phyloP scores from a whole-genome alignment of 1,140 invertebrate species.

The Lasaia peninsularis region DNA sequence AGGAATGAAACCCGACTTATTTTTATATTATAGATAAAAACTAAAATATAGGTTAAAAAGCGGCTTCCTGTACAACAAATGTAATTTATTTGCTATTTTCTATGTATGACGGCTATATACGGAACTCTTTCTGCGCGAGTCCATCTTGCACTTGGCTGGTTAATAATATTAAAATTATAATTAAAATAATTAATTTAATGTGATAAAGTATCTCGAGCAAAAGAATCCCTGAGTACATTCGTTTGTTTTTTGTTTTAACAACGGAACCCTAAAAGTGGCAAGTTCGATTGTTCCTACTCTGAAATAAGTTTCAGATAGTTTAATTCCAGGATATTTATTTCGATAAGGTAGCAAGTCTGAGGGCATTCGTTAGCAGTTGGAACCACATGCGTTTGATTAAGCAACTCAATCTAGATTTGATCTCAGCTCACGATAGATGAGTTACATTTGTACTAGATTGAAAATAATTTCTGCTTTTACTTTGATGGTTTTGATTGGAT shows the following conservation, averaged over 20 bases:
- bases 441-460: slow-evolving; percentile 33
- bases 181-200: too few relatives aligned
- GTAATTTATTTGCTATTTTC: too few relatives aligned
- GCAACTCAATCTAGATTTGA: slow-evolving; percentile 22
- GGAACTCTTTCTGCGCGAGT: too few relatives aligned
- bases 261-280: slow-evolving; percentile 29
- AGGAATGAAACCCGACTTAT: too few relatives aligned
- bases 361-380: slow-evolving; percentile 17
- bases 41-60: too few relatives aligned
- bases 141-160: too few relatives aligned
- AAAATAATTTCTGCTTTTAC: slow-evolving; percentile 25
- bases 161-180: too few relatives aligned
- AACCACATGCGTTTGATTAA: slow-evolving; percentile 18
- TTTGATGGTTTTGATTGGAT: background rate
- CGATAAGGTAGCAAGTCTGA: slow-evolving; percentile 29
- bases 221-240: too few relatives aligned
- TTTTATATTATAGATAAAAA: too few relatives aligned
- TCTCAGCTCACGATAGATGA: slow-evolving; percentile 36
- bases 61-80: too few relatives aligned
- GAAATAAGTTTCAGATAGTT: slow-evolving; percentile 15
- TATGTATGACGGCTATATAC: too few relatives aligned
- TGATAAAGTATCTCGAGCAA: too few relatives aligned
- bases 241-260: slow-evolving; percentile 29
- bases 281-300: slow-evolving; percentile 26
- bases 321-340: slow-evolving; percentile 12